Percentiles rank a stretch among this genome's conserved stretches.
These are phyloP conservation scores for Latrodectus hesperus DNA, from an alignment of 2,888 invertebrate species.

Conservation along the genomic window DNA sequence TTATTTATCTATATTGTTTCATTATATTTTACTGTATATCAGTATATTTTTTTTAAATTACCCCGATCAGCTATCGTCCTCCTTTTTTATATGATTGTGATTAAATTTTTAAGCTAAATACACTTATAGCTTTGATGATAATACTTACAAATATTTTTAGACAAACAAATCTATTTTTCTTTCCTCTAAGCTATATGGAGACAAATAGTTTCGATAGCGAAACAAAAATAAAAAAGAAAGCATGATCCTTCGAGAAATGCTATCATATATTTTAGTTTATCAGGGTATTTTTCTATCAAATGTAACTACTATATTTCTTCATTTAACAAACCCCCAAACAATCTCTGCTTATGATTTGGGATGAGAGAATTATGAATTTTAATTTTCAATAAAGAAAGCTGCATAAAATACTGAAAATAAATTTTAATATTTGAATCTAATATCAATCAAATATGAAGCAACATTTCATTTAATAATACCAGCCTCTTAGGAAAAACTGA, in stretches of 20 bases:
- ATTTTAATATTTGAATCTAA: slow-evolving; percentile 19
- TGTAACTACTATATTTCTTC: slow-evolving; percentile 8
- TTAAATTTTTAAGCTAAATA: too few species aligned
- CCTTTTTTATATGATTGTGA: too few species aligned
- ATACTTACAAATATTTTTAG: slow-evolving; percentile 9
- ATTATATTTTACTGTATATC: too few species aligned
- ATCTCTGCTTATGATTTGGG: background rate
- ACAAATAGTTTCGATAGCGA: background rate
- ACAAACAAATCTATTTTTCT: slow-evolving; percentile 22
- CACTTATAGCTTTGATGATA: too few species aligned
- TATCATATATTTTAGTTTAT: background rate
- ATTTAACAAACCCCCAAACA: slow-evolving; percentile 35
- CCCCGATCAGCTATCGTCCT: too few species aligned
- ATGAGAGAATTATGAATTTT: background rate
- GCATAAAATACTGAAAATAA: background rate
- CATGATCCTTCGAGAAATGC: slow-evolving; percentile 27
- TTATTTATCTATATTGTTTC: too few species aligned
- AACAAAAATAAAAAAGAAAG: slow-evolving; percentile 12
- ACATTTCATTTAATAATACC: too few species aligned
- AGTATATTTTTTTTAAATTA: too few species aligned
- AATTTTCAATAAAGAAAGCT: background rate
- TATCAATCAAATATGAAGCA: too few species aligned
- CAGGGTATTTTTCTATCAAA: slow-evolving; percentile 3
- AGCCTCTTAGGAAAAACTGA: too few species aligned
- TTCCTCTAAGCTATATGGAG: slow-evolving; percentile 16